Evolutionary conservation across 2,888 invertebrate genomes (phyloP).

Genomic region (Steinernema carpocapsae): DNA sequence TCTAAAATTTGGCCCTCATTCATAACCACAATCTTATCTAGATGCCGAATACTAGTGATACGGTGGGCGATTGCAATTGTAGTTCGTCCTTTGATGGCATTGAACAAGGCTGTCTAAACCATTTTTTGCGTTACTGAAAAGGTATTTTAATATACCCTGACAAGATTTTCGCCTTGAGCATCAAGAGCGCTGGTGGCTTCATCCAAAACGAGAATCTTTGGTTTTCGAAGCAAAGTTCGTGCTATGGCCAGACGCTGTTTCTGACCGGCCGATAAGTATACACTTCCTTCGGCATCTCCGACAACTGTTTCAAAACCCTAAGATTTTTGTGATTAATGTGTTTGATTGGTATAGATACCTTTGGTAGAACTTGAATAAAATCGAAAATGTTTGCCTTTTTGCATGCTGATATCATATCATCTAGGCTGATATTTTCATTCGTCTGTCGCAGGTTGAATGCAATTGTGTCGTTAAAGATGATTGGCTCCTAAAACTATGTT

Average conservation of each 20-base stretch:
- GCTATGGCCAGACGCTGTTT: constrained; percentile 46
- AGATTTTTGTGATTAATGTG: neutral
- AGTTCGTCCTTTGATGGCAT: constrained; percentile 40
- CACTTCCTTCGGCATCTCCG: constrained; percentile 38
- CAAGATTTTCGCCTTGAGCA: constrained; percentile 41
- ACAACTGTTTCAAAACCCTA: constrained; percentile 44
- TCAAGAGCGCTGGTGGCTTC: constrained; percentile 46
- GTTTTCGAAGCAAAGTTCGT: constrained; percentile 41
- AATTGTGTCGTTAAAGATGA: neutral
- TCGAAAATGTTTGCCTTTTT: constrained; percentile 7
- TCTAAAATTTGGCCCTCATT: neutral
- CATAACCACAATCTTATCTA: neutral
- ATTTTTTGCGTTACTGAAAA: neutral
- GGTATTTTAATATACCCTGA: neutral
- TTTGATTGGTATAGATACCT: neutral
- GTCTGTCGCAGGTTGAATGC: neutral
- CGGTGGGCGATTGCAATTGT: constrained; percentile 42
- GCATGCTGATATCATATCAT: neutral
- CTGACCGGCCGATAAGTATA: constrained; percentile 42
- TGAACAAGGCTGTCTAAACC: constrained; percentile 40
- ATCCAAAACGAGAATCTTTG: constrained; percentile 43
- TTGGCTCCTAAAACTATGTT: neutral
- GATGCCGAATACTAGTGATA: constrained; percentile 1
- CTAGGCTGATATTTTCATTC: neutral
- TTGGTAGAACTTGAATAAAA: neutral